A percentile compares a stretch with the other conserved stretches of the same genome.
phyloP scores from a whole-genome alignment of 1,140 invertebrate genomes.

The Drosophila truncata region DNA sequence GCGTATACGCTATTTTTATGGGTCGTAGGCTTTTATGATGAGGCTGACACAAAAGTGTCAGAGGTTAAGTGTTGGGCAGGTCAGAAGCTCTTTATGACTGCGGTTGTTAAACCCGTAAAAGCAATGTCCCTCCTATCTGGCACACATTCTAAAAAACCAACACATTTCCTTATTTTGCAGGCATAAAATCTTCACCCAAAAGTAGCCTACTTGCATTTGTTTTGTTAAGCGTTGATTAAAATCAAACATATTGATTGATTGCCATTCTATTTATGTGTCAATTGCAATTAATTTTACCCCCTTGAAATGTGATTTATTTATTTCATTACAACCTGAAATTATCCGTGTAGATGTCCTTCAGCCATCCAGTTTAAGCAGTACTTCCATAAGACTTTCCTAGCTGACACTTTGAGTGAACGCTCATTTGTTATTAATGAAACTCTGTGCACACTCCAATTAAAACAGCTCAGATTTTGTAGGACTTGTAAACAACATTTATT shows the following conservation, averaged over 20 bases:
- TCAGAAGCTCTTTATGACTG: slow-evolving; percentile 39
- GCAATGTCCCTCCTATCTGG: slow-evolving; percentile 2
- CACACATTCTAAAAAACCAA: not conserved
- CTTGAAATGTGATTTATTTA: not conserved
- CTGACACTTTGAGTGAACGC: not conserved
- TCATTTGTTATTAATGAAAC: not conserved
- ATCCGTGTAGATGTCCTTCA: not conserved
- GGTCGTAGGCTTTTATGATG: slow-evolving; percentile 44
- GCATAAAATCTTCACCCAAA: not conserved
- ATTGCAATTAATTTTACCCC: not conserved
- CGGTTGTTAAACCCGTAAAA: not conserved
- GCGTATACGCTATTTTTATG: slow-evolving; percentile 35
- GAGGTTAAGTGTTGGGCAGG: slow-evolving; percentile 50
- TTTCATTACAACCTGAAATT: too few species aligned
- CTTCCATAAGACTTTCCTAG: not conserved
- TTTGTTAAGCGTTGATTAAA: not conserved
- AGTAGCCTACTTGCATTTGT: not conserved
- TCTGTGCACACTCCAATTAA: not conserved
- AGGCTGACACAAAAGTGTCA: slow-evolving; percentile 32
- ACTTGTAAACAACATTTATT: slow-evolving; percentile 52
- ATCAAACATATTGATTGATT: not conserved
- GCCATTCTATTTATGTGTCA: not conserved
- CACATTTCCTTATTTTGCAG: not conserved
- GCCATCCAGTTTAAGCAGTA: not conserved
- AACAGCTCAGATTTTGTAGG: not conserved